phyloP scores from a whole-genome alignment of 1,140 invertebrate species.

The Berghia stephanieae region DNA sequence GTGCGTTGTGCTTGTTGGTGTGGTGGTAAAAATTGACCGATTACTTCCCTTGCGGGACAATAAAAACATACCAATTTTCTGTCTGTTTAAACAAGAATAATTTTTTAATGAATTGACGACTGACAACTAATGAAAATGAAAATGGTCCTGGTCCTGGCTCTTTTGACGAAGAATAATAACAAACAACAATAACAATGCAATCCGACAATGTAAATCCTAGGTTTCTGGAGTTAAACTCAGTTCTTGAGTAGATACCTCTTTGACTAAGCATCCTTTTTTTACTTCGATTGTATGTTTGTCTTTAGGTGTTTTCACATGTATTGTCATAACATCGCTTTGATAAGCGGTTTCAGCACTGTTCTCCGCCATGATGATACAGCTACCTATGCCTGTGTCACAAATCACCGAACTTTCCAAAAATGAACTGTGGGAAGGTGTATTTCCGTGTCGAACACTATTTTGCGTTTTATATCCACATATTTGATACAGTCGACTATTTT shows the following conservation, averaged over 20 bases:
- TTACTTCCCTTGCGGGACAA: too few relatives aligned
- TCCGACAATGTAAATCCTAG: not conserved
- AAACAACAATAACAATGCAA: not conserved
- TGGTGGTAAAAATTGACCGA: too few relatives aligned
- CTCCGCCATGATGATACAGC: constrained; percentile 64
- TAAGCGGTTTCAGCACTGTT: constrained; percentile 46
- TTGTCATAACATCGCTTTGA: constrained; percentile 75
- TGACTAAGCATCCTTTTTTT: constrained; percentile 84
- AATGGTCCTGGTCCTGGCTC: not conserved
- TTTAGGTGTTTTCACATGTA: constrained; percentile 96
- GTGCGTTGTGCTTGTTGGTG: too few relatives aligned
- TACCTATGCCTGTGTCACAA: too few relatives aligned
- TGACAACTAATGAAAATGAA: not conserved
- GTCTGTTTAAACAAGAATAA: not conserved
- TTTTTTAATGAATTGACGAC: not conserved
- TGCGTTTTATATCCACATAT: too few relatives aligned
- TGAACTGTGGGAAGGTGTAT: too few relatives aligned
- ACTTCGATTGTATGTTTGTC: constrained; percentile 91
- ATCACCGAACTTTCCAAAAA: too few relatives aligned
- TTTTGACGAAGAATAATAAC: not conserved
- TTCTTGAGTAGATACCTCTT: constrained; percentile 77
- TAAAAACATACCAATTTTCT: too few relatives aligned
- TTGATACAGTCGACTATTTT: too few relatives aligned
- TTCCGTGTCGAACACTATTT: too few relatives aligned
- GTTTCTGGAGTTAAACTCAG: not conserved